Base-by-base conservation (phyloP, 2,113 vertebrate species). In the Oryzias celebensis region DNA sequence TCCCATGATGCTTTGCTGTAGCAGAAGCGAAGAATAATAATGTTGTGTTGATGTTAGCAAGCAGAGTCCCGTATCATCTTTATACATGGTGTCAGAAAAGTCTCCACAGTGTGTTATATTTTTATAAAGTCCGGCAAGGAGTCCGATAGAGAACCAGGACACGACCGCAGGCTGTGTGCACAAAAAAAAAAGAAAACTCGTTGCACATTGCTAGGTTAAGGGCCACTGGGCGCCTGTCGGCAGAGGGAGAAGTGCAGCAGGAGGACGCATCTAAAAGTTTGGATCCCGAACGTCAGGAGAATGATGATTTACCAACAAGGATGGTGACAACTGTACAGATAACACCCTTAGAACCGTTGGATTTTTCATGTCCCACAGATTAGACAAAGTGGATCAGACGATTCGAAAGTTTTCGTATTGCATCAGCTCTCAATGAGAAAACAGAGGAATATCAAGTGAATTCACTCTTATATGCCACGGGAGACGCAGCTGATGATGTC, bases 391-490 rank as follows among this genome's bases (percentile, higher is more conserved):
- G 58, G 26, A 60, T 36, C 58, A 14, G n/a, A n/a, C 1, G 3
- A 36, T 60, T 60, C 20, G 17, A 60, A 14, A 60, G 26, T 1
- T 48, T 60, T 47, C 13, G 1, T 0, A 20, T 41, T 7, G 45
- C 45, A 48, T 36, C 44, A 20, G 24, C 44, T 28, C 26, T 28
- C 4, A 28, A 28, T 4, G 6, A 28, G 26, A 28, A 28, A 18
- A 23, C 31, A 1, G 26, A 60, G 14, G 13, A 20, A 47, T 36
- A 41, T 7, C 5, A 41, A n/a, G 41, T 14, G 4, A 76, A 65
- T 28, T 76, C 68, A 24, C 49, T 56, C 44, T 18, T 75, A 28
- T 28, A 28, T 28, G 26, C 26, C 26, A 28, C 3, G 26, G 26
- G 26, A 28, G 26, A 28, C 26, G 5, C 26, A 4, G 26, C 5